Base-by-base conservation (phyloP, 2,113 vertebrate genomes). In the Pao palembangensis region DNA sequence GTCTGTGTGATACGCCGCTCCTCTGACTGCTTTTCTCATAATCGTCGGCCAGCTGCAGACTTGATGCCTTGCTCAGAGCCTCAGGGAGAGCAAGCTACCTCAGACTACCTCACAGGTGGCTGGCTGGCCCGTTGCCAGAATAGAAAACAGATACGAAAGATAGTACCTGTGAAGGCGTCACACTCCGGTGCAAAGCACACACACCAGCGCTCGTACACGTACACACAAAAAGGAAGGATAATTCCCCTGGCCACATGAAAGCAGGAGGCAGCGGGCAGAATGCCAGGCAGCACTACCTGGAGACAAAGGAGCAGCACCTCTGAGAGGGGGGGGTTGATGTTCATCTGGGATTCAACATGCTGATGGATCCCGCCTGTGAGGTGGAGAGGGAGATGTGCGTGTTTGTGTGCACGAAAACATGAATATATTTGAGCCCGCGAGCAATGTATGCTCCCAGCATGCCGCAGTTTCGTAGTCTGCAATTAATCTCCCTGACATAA, bases 161-260 rank as follows among this genome's bases (percentile, higher is more conserved):
- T 51, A 17, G 84, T 82, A 86, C 83, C 79, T 85, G 85, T 73
- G 79, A 88, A 87, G 88, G 82, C 67, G 72, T 87, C 83, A 76
- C 78, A 85, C 78, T 84, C 71, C 1, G 51, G 64, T 50, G 71
- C 83, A 82, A 79, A 78, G 52, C 68, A 16, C 64, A 83, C 76
- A 81, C 82, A 81, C 84, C 65, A 23, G 55, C 67, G 42, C 64
- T 55, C 5, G n/a, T 53, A 67, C 48, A 62, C 67, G 48, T 54
- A 55, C 54, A 64, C 78, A 78, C 75, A 64, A 83, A 83, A 87
- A 76, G 80, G 70, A 71, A 84, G 85, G 80, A 28, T 80, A 88
- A 89, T 91, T 90, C 87, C 84, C 87, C 81, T 51, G 83, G 89
- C 91, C 92, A 93, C 92, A 93, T 93, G 73, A 94, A 94, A 95